A percentile compares a stretch with the other conserved stretches of the same genome.
Conservation (phyloP, 1,140 invertebrate genomes). For the Argopecten irradians region DNA sequence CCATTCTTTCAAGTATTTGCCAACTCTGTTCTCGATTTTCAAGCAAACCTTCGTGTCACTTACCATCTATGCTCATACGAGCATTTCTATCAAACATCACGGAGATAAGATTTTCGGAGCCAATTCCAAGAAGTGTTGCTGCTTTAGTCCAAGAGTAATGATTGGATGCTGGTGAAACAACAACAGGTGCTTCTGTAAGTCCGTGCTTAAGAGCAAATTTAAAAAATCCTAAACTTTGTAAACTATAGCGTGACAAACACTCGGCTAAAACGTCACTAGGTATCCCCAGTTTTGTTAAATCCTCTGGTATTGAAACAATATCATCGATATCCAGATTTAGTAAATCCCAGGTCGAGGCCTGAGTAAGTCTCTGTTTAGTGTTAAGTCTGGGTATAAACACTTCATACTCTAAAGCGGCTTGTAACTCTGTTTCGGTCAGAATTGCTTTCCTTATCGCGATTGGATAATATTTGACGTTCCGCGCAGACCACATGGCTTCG, state of each 20-base stretch:
- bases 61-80: slow-evolving; percentile 17
- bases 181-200: neutral
- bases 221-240: neutral
- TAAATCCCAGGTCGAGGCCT: neutral
- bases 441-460: neutral
- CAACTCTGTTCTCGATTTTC: too few relatives aligned
- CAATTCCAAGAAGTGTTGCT: neutral
- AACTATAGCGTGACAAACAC: neutral
- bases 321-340: slow-evolving; percentile 33
- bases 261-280: neutral
- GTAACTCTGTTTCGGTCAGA: neutral
- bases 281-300: neutral
- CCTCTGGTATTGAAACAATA: neutral
- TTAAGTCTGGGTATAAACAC: neutral
- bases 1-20: too few relatives aligned
- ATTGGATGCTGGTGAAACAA: neutral
- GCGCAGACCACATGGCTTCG: slow-evolving; percentile 24
- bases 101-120: neutral
- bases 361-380: neutral
- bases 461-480: slow-evolving; percentile 25
- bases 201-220: neutral
- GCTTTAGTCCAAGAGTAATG: slow-evolving; percentile 34
- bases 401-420: neutral
- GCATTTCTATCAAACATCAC: slow-evolving; percentile 28
- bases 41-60: too few relatives aligned